These are phyloP conservation scores for Lipophrys pholis DNA, from an alignment of 2,113 vertebrate genomes.

Conservation along the genomic window DNA sequence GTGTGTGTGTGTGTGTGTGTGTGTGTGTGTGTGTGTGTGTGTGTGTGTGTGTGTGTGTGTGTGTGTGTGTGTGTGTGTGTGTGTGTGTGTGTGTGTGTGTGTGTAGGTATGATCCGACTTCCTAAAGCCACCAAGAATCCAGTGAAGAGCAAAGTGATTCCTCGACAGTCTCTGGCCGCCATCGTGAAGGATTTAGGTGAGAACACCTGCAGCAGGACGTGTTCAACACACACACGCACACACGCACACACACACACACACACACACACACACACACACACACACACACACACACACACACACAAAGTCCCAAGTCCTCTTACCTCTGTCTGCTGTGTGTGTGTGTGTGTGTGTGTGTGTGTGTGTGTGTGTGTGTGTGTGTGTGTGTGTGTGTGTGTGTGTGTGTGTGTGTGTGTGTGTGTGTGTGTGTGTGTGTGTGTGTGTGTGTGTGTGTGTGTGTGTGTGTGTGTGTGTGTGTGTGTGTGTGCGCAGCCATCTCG, in stretches of 20 bases:
- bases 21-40: too few species aligned
- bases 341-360: background rate
- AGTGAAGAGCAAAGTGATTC: conserved; percentile 86
- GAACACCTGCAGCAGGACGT: background rate
- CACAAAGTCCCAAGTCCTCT: too few species aligned
- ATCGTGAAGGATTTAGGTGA: conserved; percentile 94
- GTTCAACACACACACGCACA: background rate
- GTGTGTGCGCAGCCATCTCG: conserved; percentile 83
- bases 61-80: background rate
- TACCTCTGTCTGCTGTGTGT: background rate
- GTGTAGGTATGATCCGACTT: conserved; percentile 90
- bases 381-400: conserved; percentile 1
- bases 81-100: background rate
- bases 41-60: too few species aligned
- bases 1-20: background rate
- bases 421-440: conserved; percentile 1
- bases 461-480: too few species aligned
- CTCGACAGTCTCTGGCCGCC: conserved; percentile 86
- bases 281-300: too few species aligned
- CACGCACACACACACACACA: background rate
- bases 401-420: conserved; percentile 6
- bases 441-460: background rate
- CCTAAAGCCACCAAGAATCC: conserved; percentile 91
- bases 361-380: conserved; percentile 3
- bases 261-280: too few species aligned